Evolutionary conservation across 2,888 invertebrate genomes (phyloP).

Genomic region (Cylindroiulus punctatus): DNA sequence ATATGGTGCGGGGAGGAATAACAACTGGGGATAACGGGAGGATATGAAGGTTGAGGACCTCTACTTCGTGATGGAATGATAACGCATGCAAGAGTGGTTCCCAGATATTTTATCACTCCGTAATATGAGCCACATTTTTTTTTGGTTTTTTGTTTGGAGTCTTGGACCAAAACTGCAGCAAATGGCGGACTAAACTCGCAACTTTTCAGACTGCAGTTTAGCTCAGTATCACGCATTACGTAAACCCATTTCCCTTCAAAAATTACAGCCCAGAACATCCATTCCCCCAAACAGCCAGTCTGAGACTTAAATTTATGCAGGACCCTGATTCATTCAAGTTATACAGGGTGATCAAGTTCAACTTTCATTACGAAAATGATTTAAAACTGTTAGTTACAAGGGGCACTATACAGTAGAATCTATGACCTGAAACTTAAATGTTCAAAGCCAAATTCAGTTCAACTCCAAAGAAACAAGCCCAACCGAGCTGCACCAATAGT

Average conservation of each 20-base stretch:
- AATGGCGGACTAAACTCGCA: background rate
- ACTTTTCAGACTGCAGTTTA: background rate
- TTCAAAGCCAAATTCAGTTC: background rate
- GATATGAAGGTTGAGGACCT: slow-evolving; percentile 29
- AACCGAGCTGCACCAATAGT: background rate
- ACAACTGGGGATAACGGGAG: slow-evolving; percentile 36
- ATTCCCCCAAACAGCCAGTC: background rate
- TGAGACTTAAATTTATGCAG: too few species aligned
- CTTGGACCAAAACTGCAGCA: slow-evolving; percentile 14
- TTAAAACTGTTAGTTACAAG: too few species aligned
- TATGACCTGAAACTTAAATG: background rate
- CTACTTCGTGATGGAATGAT: slow-evolving; percentile 39
- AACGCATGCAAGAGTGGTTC: slow-evolving; percentile 48
- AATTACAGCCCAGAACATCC: background rate
- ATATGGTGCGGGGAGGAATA: slow-evolving; percentile 22
- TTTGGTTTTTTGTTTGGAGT: background rate
- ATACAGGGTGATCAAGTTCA: too few species aligned
- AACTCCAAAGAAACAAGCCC: background rate
- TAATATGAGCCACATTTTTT: slow-evolving; percentile 45
- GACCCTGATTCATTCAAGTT: too few species aligned
- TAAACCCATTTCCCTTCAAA: too few species aligned
- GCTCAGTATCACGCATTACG: background rate
- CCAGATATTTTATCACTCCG: slow-evolving; percentile 46
- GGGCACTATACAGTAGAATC: too few species aligned
- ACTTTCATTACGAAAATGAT: too few species aligned